phyloP scores from a whole-genome alignment of 2,113 vertebrate genomes.

The Hemiprocne comata region DNA sequence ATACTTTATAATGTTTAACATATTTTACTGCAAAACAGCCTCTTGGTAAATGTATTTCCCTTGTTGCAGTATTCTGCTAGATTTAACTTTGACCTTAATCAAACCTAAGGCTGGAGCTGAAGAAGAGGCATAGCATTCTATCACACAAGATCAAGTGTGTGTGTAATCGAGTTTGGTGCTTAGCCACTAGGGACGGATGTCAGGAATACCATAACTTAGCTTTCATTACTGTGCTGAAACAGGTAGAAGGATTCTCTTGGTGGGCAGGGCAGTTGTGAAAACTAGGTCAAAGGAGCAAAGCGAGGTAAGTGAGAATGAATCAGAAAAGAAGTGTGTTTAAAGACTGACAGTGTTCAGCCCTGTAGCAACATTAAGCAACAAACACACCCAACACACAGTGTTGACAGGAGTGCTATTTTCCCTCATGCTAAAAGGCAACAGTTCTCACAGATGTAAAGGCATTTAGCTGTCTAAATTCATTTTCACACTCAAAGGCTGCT shows the following conservation, averaged over 20 bases:
- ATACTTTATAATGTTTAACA: not conserved
- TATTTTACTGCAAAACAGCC: not conserved
- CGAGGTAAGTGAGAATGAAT: not conserved
- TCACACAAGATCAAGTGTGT: not conserved
- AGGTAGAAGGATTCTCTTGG: not conserved
- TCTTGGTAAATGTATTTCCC: not conserved
- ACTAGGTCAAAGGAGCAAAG: not conserved
- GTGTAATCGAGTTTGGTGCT: not conserved
- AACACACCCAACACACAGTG: not conserved
- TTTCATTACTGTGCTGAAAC: not conserved
- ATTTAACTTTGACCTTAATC: conserved; percentile 27
- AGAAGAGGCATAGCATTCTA: not conserved
- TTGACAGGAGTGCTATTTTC: not conserved
- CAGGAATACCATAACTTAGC: not conserved
- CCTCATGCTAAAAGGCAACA: not conserved
- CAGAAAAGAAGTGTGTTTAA: not conserved
- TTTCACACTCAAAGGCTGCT: not conserved
- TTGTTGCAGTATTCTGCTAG: not conserved
- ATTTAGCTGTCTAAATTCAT: not conserved
- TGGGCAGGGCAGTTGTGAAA: not conserved
- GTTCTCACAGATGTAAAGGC: not conserved
- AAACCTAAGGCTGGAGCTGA: not conserved
- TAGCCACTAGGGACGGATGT: not conserved
- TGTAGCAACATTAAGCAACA: not conserved
- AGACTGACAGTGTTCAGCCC: not conserved